Conservation (phyloP, 64 coral and sea anemone genomes). For the Actinia tenebrosa region DNA sequence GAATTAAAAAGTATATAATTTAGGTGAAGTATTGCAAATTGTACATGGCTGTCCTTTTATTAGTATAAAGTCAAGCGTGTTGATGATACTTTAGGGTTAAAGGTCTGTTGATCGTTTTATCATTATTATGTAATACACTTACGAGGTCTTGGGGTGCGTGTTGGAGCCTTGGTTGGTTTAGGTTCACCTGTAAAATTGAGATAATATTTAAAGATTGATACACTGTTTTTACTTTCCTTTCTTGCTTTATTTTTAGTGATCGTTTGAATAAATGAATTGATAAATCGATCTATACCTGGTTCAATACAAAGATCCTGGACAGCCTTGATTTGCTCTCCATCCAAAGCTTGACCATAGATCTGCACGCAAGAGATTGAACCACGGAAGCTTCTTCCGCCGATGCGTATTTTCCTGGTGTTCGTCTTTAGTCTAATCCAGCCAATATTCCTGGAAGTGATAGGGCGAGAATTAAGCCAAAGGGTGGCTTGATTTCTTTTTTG, state of each 20-base stretch:
- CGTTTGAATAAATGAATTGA: too few species aligned
- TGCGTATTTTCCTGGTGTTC: slow-evolving; percentile 19
- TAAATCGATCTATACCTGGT: slow-evolving; percentile 36
- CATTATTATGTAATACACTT: neutral
- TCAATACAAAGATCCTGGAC: slow-evolving; percentile 50
- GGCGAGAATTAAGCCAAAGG: slow-evolving; percentile 29
- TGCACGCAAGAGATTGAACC: slow-evolving; percentile 71
- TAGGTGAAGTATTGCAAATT: too few species aligned
- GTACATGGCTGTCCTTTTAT: too few species aligned
- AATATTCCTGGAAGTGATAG: slow-evolving; percentile 28
- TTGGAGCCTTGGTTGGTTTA: slow-evolving; percentile 59
- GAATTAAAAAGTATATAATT: too few species aligned
- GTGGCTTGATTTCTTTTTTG: slow-evolving; percentile 15
- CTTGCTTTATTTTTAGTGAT: neutral
- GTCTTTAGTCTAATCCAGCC: slow-evolving; percentile 38
- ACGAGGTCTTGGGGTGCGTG: slow-evolving; percentile 46
- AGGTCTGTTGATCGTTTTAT: too few species aligned
- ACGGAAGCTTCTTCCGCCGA: slow-evolving; percentile 55
- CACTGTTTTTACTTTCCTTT: neutral
- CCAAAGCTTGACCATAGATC: slow-evolving; percentile 59
- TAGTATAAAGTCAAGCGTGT: too few species aligned
- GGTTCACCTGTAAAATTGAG: slow-evolving; percentile 45
- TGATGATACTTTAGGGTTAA: too few species aligned
- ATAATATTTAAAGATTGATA: neutral
- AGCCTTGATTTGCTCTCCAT: slow-evolving; percentile 45